Evolutionary conservation across 92 coral and sea anemone species (phyloP).

Genomic region (Nematostella vectensis): DNA sequence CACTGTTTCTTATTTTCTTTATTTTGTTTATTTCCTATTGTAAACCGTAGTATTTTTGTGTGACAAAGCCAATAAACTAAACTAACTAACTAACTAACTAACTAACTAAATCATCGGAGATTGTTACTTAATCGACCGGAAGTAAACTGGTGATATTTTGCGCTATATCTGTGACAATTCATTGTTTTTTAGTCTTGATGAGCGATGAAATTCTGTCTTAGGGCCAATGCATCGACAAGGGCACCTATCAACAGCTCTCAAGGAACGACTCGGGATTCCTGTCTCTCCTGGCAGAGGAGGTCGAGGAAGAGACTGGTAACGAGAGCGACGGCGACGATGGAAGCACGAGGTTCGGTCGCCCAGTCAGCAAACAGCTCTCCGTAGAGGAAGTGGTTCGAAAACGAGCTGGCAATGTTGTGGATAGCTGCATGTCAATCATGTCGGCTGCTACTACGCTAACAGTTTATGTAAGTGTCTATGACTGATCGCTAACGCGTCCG

Average conservation of each 20-base stretch:
- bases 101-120: no score
- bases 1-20: no score
- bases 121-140: no score
- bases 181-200: no score
- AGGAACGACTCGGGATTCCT: slow-evolving; percentile 22
- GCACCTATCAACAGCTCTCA: slow-evolving; percentile 49
- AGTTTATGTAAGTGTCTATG: slow-evolving; percentile 43
- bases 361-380: slow-evolving; percentile 31
- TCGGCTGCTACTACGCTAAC: slow-evolving; percentile 45
- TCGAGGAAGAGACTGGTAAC: slow-evolving; percentile 5
- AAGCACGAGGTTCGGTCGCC: slow-evolving; percentile 18
- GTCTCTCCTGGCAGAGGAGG: slow-evolving; percentile 35
- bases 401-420: slow-evolving; percentile 27
- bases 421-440: slow-evolving; percentile 45
- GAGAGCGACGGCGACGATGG: slow-evolving; percentile 21
- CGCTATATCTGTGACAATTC: no score
- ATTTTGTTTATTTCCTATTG: no score
- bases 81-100: no score
- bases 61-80: no score
- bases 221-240: slow-evolving; percentile 52
- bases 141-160: no score
- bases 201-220: no score
- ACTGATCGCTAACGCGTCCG: no score
- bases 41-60: no score
- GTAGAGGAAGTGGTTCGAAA: slow-evolving; percentile 5